A percentile compares a stretch with the other conserved stretches of the same genome.
phyloP scores from a whole-genome alignment of 2,113 vertebrate species.

The Stercorarius parasiticus region DNA sequence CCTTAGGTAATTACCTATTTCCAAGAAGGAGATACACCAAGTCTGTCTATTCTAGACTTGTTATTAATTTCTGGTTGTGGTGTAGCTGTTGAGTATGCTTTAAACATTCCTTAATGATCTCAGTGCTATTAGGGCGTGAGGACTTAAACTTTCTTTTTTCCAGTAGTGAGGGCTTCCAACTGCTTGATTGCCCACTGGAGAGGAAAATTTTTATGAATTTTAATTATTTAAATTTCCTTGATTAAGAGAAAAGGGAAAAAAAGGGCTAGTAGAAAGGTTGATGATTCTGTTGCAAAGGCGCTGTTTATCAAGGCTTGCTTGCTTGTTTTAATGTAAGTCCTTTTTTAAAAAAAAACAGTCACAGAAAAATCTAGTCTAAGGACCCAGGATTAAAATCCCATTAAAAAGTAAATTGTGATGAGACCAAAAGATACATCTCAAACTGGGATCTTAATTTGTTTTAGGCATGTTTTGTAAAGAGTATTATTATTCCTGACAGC shows the following conservation, averaged over 20 bases:
- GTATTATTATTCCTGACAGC: neutral
- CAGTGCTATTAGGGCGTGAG: neutral
- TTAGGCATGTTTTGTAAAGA: neutral
- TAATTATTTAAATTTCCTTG: neutral
- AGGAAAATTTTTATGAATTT: neutral
- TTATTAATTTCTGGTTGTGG: neutral
- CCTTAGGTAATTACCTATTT: neutral
- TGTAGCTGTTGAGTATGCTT: neutral
- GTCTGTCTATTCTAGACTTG: neutral
- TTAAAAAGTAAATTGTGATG: neutral
- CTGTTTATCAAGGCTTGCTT: neutral
- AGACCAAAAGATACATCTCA: neutral
- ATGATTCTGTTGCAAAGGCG: neutral
- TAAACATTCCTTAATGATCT: neutral
- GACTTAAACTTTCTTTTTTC: neutral
- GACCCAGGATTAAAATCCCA: neutral
- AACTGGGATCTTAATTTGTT: neutral
- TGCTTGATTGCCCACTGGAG: neutral
- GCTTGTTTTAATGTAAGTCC: neutral
- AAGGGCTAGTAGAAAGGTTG: neutral
- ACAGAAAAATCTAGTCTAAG: neutral
- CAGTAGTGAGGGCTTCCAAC: neutral
- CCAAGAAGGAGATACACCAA: neutral
- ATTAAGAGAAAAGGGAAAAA: neutral
- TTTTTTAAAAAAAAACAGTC: neutral